Base-by-base conservation (phyloP, 2,797 vertebrate genomes). In the Echeneis naucrates region DNA sequence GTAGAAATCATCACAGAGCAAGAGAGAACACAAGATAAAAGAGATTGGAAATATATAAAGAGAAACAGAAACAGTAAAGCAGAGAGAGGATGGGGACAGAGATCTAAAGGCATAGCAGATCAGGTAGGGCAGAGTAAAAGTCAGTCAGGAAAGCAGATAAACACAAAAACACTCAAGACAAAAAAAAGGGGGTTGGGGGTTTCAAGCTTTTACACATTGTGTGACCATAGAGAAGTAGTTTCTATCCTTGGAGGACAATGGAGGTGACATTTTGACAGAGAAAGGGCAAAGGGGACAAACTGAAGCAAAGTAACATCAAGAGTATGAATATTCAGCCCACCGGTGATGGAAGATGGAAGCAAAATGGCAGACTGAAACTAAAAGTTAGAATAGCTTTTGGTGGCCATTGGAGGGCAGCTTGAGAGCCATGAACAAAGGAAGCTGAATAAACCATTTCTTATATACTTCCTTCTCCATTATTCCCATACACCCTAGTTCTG, bases 41-140 rank as follows among this genome's bases (percentile, higher is more conserved):
- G 62, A 23, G 23, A 69, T 27, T 63, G 48, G 16, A 48, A 72
- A 72, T 51, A 47, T 72, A 69, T 74, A 27, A 66, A 47, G 45
- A 37, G 59, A 81, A 81, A 78, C 26, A 70, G 37, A 70, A 82
- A 69, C 11, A 44, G 23, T 27, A 65, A 82, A 78, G 61, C 32
- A 37, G 30, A 38, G 33, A 56, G 66, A 50, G 48, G 33, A 58
- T 26, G 35, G 75, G 63, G 66, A 63, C 42, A 24, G 21, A 79
- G 50, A 81, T 81, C 76, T 78, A 3, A 86, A 58, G 55, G 74
- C 74, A 82, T 77, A 72, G 37, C 51, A 52, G 32, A 85, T 78
- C 77, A 73, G 30, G 68, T 19, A 37, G 24, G 33, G 73, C 53
- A 72, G 32, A 53, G 19, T 35, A 44, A 63, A 75, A 70, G 10